Base-by-base conservation (phyloP, 2,113 vertebrate genomes). In the Zosterops pallidus region DNA sequence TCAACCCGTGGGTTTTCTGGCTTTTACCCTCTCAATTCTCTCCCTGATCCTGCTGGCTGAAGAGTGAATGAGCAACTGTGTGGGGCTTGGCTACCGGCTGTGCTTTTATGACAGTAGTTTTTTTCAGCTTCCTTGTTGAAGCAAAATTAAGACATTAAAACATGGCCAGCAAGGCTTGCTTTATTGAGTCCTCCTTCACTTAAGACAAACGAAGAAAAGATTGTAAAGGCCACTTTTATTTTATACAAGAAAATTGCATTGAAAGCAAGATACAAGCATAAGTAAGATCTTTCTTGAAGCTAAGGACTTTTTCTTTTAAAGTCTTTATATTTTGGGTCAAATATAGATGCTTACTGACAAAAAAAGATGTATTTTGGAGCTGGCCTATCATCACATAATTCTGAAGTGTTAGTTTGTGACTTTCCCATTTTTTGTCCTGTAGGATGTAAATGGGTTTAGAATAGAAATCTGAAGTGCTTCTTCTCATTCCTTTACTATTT, bases 11-110 rank as follows among this genome's bases (percentile, higher is more conserved):
- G 21, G 9, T 35, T 64, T 57, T 64, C 31, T 31, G 22, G 11
- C 11, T 42, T 80, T 88, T 15, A 26, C 14, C 9, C 14, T 49
- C 63, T 31, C 14, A 14, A 0, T 72, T 56, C 17, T 31, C 42
- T 41, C 14, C 41, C 31, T 0, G 0, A 3, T 42, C 11, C 31
- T 49, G 18, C 42, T 57, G 25, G 42, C 2, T 10, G 7, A 29
- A 24, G 20, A 47, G 11, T 29, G 41, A 39, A 14, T 21, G 22
- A 57, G 11, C 4, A 31, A 3, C 18, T 50, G 18, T 31, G 12
- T 33, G 31, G 7, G 50, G 14, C 18, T 72, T 72, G 37, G 31
- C 14, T 23, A 2, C 22, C 44, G 50, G 3, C 17, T 50, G 22
- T 14, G 31, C 6, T 72, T 42, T 24, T 49, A 44, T 12, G 4